A percentile compares a stretch with the other conserved stretches of the same genome.
These are phyloP conservation scores for Brachypterus glaber DNA, from an alignment of 2,888 invertebrate genomes.

Conservation along the genomic window DNA sequence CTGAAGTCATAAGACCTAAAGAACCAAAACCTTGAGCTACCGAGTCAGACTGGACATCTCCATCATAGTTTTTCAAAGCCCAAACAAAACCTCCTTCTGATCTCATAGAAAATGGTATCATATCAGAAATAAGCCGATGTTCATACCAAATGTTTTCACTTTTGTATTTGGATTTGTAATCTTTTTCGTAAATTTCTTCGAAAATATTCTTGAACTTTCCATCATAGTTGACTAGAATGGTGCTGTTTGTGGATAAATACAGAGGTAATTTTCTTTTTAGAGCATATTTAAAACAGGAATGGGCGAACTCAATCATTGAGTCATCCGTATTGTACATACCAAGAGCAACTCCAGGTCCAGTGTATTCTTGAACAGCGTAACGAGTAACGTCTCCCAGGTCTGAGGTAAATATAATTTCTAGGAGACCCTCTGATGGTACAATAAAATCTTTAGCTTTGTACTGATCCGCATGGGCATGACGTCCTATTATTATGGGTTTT, in stretches of 20 bases:
- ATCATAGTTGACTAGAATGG: constrained; percentile 92
- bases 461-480: constrained; percentile 97
- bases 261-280: constrained; percentile 76
- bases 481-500: constrained; percentile 94
- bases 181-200: constrained; percentile 83
- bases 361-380: constrained; percentile 74
- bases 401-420: constrained; percentile 77
- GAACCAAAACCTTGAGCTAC: constrained; percentile 97
- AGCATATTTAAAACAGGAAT: constrained; percentile 88
- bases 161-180: constrained; percentile 80
- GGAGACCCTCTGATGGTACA: constrained; percentile 80
- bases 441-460: constrained; percentile 96
- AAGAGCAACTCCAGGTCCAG: constrained; percentile 82
- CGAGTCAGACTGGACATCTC: constrained; percentile 97
- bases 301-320: constrained; percentile 88
- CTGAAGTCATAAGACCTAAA: constrained; percentile 96
- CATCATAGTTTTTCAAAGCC: constrained; percentile 99
- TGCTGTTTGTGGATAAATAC: constrained; percentile 94
- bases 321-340: constrained; percentile 96
- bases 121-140: constrained; percentile 96
- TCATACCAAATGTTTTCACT: constrained; percentile 92
- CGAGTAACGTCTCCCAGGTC: constrained; percentile 47
- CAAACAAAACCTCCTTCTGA: constrained; percentile 98
- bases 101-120: constrained; percentile 98
- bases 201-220: constrained; percentile 96